These are phyloP conservation scores for Cydia fagiglandana DNA, from an alignment of 1,140 invertebrate genomes.

Conservation along the genomic window DNA sequence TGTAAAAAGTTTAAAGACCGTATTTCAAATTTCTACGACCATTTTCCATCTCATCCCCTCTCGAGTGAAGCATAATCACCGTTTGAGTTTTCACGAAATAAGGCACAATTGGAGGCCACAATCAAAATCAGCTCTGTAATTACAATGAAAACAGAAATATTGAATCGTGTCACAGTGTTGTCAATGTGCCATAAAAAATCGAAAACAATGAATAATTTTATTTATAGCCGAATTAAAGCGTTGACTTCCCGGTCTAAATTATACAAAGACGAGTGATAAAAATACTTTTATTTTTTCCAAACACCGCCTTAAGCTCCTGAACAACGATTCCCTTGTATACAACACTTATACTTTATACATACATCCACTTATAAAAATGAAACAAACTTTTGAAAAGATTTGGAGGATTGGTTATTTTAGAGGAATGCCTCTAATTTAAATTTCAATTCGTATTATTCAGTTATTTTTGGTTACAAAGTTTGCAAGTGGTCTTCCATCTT, in stretches of 20 bases:
- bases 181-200: no score
- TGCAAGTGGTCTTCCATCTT: not conserved
- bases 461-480: not conserved
- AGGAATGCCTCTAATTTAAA: not conserved
- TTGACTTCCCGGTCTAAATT: not conserved
- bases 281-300: conserved; percentile 3
- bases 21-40: no score
- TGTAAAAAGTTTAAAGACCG: no score
- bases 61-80: no score
- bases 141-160: no score
- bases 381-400: not conserved
- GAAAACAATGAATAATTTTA: not conserved
- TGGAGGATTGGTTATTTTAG: not conserved
- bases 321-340: not conserved
- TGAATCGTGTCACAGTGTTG: no score
- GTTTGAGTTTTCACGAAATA: no score
- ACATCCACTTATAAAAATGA: conserved; percentile 15
- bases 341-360: not conserved
- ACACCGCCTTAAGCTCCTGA: not conserved
- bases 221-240: not conserved
- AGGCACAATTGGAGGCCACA: no score
- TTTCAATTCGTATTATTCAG: not conserved
- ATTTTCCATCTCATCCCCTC: no score
- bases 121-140: no score
- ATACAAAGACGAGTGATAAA: conserved; percentile 6